These are phyloP conservation scores for Macrobrachium nipponense DNA, from an alignment of 1,140 invertebrate species.

Conservation along the genomic window DNA sequence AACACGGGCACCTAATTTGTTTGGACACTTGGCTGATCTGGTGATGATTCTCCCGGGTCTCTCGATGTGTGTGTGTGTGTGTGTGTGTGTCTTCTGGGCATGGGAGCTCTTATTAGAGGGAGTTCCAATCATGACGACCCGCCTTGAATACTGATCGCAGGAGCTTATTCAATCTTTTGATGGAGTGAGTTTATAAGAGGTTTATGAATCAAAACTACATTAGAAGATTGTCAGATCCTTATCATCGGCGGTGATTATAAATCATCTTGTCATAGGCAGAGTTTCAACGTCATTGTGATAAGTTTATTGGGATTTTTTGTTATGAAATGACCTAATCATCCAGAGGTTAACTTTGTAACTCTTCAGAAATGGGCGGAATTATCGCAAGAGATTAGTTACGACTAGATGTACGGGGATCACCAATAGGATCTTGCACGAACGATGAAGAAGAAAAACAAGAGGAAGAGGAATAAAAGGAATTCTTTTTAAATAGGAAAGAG, in stretches of 20 bases:
- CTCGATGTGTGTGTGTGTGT: not conserved
- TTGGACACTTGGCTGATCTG: constrained; percentile 59
- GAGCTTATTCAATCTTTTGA: constrained; percentile 31
- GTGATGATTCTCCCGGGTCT: constrained; percentile 49
- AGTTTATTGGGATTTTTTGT: constrained; percentile 8
- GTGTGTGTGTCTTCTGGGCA: constrained; percentile 19
- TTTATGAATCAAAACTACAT: constrained; percentile 45
- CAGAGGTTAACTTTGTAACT: not conserved
- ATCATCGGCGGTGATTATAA: constrained; percentile 12
- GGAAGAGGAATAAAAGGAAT: no score
- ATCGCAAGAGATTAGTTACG: not conserved
- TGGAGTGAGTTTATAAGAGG: constrained; percentile 41
- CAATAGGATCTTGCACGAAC: no score
- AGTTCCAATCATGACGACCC: constrained; percentile 10
- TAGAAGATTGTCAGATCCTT: constrained; percentile 29
- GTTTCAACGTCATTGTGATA: constrained; percentile 13
- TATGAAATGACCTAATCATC: not conserved
- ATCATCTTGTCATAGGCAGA: constrained; percentile 12
- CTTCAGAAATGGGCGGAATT: constrained; percentile 1
- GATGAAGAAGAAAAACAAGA: no score
- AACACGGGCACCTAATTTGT: constrained; percentile 57
- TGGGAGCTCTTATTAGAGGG: constrained; percentile 9
- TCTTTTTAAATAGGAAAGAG: no score
- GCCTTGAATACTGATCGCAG: constrained; percentile 16
- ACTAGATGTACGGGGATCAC: no score